phyloP scores from a whole-genome alignment of 2,888 invertebrate species.

The Stegophylla sp. region DNA sequence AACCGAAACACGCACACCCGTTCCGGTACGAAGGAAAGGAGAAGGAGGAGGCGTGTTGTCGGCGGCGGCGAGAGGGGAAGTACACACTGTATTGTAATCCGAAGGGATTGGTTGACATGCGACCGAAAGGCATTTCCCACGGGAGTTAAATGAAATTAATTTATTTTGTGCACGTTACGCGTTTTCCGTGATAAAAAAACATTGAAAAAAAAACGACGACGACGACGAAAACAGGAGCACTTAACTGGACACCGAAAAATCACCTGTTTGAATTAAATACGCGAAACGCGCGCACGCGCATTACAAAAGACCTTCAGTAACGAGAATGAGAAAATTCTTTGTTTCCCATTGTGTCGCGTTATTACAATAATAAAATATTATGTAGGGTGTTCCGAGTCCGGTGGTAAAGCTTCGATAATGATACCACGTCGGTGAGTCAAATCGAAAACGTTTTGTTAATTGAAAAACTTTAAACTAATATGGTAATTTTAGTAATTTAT shows the following conservation, averaged over 20 bases:
- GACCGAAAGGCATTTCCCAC: slow-evolving; percentile 41
- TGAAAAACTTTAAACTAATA: too few species aligned
- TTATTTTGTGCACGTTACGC: slow-evolving; percentile 37
- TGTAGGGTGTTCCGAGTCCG: too few species aligned
- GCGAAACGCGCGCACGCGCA: too few species aligned
- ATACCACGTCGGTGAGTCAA: too few species aligned
- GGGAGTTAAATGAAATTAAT: slow-evolving; percentile 49
- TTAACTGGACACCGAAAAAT: slow-evolving; percentile 28
- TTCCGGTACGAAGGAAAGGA: not conserved
- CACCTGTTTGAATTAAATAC: slow-evolving; percentile 10
- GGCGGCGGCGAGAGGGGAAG: too few species aligned
- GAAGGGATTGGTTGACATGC: slow-evolving; percentile 51
- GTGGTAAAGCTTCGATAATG: too few species aligned
- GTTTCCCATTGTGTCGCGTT: too few species aligned
- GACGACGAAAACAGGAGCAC: not conserved
- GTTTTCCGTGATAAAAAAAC: slow-evolving; percentile 1
- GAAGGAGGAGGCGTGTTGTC: too few species aligned
- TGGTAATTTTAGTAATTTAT: too few species aligned
- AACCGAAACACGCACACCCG: slow-evolving; percentile 19
- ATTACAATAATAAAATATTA: too few species aligned
- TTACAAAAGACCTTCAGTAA: too few species aligned
- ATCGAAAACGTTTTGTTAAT: too few species aligned
- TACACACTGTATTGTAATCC: slow-evolving; percentile 39
- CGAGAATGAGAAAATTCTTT: not conserved
- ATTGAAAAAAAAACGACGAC: not conserved